Percentiles rank a stretch among this genome's conserved stretches.
Evolutionary conservation across 92 coral and sea anemone species (phyloP).

Genomic region (Actinostola sp.): DNA sequence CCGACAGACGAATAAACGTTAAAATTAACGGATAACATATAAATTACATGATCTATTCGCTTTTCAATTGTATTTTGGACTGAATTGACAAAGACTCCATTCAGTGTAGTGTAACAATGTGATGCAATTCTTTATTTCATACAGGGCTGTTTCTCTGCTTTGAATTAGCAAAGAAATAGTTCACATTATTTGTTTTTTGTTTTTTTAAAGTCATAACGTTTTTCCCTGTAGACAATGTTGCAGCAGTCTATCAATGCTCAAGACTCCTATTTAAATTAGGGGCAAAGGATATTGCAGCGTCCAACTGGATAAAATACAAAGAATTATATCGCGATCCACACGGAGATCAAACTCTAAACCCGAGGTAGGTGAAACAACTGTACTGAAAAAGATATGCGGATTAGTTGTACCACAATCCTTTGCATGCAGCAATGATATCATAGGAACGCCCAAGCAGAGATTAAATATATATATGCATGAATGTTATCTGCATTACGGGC

Average conservation of each 20-base stretch:
- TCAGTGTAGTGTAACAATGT: no score
- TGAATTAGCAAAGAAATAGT: neutral
- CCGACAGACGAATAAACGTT: no score
- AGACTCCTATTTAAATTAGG: conserved; percentile 38
- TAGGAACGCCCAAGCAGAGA: no score
- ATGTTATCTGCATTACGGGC: no score
- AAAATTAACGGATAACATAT: no score
- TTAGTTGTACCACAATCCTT: neutral
- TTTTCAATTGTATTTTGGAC: no score
- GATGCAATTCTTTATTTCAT: no score
- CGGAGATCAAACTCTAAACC: neutral
- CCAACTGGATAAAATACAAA: conserved; percentile 50
- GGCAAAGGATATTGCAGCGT: conserved; percentile 26
- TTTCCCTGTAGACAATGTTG: conserved; percentile 24
- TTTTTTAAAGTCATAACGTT: neutral
- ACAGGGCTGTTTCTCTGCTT: neutral
- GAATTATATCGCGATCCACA: conserved; percentile 18
- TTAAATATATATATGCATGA: no score
- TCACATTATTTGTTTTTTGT: neutral
- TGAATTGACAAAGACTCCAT: no score
- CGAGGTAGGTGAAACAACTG: neutral
- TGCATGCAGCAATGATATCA: no score
- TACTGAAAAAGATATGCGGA: neutral
- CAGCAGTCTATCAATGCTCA: conserved; percentile 43
- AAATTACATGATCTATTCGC: no score